Base-by-base conservation (phyloP, 2,888 invertebrate genomes). In the Idaea straminata region DNA sequence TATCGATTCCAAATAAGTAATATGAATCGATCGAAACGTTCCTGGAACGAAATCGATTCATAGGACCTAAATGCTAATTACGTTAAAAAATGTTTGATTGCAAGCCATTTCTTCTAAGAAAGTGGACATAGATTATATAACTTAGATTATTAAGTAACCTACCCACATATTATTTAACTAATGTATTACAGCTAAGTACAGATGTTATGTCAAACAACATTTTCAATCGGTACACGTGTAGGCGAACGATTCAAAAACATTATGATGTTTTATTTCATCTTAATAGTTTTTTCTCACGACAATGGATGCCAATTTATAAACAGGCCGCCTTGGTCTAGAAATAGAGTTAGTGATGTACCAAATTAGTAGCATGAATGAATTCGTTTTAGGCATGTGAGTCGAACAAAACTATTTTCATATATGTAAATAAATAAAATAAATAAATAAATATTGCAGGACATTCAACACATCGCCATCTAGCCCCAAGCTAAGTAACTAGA, bases 271-370 rank as follows among this genome's bases (percentile, higher is more conserved):
- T 69, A 35, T 66, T 66, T 64, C 62, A 65, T 70, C 66, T 61
- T 68, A 69, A 76, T 70, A 69, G 65, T 64, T 64, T 72, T 74
- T 78, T 82, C 82, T 74, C 82, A 81, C 80, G 80, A 75, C 75
- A 82, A 81, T 82, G 71, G 72, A 69, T 75, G 73, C 72, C 79
- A 79, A 82, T 82, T 81, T 78, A 81, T 73, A 77, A 77, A 67
- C 74, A 70, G 69, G 71, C 62, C 76, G 65, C 64, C 67, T 74
- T 72, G 71, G 73, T 25, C 77, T 75, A 72, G 69, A 77, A 80
- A 79, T 79, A 81, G 77, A 76, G 47, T 62, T 70, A 73, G 73
- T 75, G 66, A 64, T 66, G 66, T 64, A 35, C 57, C 34, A 57
- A 61, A 65, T 62, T 68, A 4, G 47, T 47, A 6, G 61, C 69